Evolutionary conservation across 2,797 vertebrate species (phyloP), one percentile per base, ranked within the genome.

Genomic region (Rousettus madagascariensis): DNA sequence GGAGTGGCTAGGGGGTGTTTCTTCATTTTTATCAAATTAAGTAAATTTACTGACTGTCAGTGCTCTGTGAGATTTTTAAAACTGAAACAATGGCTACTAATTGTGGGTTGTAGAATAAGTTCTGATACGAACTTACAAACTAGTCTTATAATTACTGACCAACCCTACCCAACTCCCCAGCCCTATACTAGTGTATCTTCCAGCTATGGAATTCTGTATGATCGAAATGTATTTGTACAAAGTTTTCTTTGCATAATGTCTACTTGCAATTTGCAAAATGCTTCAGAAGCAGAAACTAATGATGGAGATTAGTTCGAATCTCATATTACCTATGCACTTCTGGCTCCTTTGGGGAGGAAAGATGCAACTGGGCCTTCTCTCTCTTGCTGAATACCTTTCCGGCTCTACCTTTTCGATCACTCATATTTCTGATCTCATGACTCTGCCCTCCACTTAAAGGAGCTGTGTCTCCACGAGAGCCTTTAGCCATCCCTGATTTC

Each of bases 161-260:
- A 43, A 10, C 1, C 30, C 57, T 30, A 59, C n/a, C 28, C n/a
- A 9, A 20, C 3, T 30, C 5, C 33, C 57, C 41, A 83, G 9
- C 3, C 17, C 71, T 12, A 5, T 20, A 57, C 26, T 49, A 57
- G 28, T 55, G 2, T 72, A 43, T 57, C 30, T 95, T 41, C 24
- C 4, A 65, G 43, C 33, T 82, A 2, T 36, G 87, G 36, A 59
- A n/a, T 69, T 38, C 19, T 72, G 10, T 33, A 22, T 30, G n/a
- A 9, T 61, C 46, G 66, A 61, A n/a, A 38, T 51, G 51, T 43
- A 38, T 66, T 95, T 95, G 20, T 55, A 94, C 28, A 97, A 95
- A 96, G 20, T 72, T 85, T 85, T 68, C 33, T 65, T 87, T 82
- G 69, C 49, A 22, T 65, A 63, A 33, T 20, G 15, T 65, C 55